These are phyloP conservation scores for Calyptommatus sinebrachiatus DNA, from an alignment of 2,113 vertebrate species.

Conservation along the genomic window DNA sequence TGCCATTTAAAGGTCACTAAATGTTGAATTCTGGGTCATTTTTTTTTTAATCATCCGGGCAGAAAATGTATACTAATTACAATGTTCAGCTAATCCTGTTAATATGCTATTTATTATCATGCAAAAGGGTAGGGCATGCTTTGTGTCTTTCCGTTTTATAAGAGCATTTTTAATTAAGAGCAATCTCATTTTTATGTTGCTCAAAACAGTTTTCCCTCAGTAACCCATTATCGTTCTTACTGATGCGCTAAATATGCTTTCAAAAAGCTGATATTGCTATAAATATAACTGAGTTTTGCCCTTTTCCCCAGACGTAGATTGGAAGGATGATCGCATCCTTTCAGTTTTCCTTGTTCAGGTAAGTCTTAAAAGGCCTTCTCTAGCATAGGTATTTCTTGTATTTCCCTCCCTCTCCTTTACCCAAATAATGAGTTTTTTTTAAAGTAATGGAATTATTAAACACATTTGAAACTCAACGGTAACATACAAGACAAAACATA, in stretches of 20 bases:
- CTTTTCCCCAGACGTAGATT: slow-evolving; percentile 9
- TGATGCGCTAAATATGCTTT: slow-evolving; percentile 12
- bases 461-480: too few species aligned
- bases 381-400: too few species aligned
- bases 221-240: background rate
- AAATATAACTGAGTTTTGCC: slow-evolving; percentile 14
- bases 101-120: slow-evolving; percentile 14
- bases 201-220: slow-evolving; percentile 5
- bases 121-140: slow-evolving; percentile 7
- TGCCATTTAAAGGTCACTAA: background rate
- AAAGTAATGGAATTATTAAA: too few species aligned
- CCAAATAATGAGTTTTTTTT: too few species aligned
- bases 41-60: background rate
- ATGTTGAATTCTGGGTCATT: background rate
- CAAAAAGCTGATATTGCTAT: slow-evolving; percentile 16
- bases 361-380: background rate
- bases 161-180: slow-evolving; percentile 20
- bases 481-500: too few species aligned
- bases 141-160: background rate
- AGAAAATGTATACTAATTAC: slow-evolving; percentile 7
- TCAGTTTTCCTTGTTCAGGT: slow-evolving; percentile 10
- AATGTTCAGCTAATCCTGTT: slow-evolving; percentile 7
- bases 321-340: slow-evolving; percentile 11
- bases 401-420: too few species aligned
- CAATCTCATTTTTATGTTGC: background rate